Evolutionary conservation across 2,113 vertebrate species (phyloP).

Genomic region (Otolemur garnettii): DNA sequence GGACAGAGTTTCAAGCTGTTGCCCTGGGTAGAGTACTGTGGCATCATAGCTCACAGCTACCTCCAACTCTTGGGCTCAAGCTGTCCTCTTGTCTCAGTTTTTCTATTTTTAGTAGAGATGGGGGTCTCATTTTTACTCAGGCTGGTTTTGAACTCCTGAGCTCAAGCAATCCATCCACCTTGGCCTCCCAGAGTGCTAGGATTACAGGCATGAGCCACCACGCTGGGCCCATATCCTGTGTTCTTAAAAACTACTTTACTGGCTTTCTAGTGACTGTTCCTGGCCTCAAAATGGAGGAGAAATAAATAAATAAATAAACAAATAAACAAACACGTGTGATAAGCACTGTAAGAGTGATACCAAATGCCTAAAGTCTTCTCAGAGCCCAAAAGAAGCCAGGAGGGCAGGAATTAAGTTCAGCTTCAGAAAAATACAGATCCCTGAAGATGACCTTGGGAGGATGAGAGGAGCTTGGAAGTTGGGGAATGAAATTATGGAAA

Average conservation of each 20-base stretch:
- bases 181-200: too few relatives aligned
- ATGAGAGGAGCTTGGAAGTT: not conserved
- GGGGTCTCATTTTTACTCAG: too few relatives aligned
- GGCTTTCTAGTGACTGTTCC: not conserved
- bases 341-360: not conserved
- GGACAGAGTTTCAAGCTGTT: too few relatives aligned
- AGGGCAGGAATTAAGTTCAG: not conserved
- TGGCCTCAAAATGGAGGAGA: not conserved
- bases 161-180: too few relatives aligned
- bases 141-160: too few relatives aligned
- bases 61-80: too few relatives aligned
- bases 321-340: not conserved
- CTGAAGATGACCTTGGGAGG: not conserved
- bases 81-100: too few relatives aligned
- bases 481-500: not conserved
- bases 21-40: too few relatives aligned
- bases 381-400: not conserved
- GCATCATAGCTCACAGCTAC: too few relatives aligned
- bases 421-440: not conserved
- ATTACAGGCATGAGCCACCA: too few relatives aligned
- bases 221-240: not conserved
- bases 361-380: not conserved
- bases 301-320: not conserved
- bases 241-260: not conserved
- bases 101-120: too few relatives aligned